Evolutionary conservation across 2,888 invertebrate genomes (phyloP), one percentile per base, ranked within the genome.

Genomic region (Drosophila affinis): DNA sequence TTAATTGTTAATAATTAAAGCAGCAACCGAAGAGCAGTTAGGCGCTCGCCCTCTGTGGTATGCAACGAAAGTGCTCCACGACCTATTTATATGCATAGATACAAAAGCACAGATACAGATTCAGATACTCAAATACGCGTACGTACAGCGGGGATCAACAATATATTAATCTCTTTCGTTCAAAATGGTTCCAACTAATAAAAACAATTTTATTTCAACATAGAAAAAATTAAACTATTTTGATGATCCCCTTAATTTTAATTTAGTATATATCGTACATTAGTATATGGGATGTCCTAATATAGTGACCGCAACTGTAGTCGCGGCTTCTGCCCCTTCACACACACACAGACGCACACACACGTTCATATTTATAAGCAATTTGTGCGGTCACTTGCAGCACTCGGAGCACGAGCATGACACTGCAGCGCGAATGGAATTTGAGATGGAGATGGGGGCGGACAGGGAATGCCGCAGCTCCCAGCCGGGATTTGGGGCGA

Each of bases 401-500:
- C 77, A 72, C 69, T 65, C 79, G 63, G 78, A 65, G 39, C 54
- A 56, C 21, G 59, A 76, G 52, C 67, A 60, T 44, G 62, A 32
- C 51, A 60, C 32, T 45, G 68, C 65, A 54, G 44, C 57, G 29
- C 52, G 67, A 69, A 57, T 62, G 61, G 53, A 67, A 56, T 55
- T 53, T 34, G 47, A 58, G 7, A 47, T 27, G 52, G 57, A 34
- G 21, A 61, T 48, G 52, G 54, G 46, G 44, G n/a, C 21, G 18
- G 44, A 39, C 64, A 56, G 14, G 53, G 71, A 47, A 48, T 91
- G 91, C 72, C 86, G 79, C 72, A 89, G 80, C 48, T 81, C 79
- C 14, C 91, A 91, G 62, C 85, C 82, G 9, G 91, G 92, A 46
- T 91, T 91, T 67, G 85, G 79, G 10, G 79, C 80, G 39, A 84